Base-by-base conservation (phyloP, 2,888 invertebrate species). In the Anthophora plumipes region DNA sequence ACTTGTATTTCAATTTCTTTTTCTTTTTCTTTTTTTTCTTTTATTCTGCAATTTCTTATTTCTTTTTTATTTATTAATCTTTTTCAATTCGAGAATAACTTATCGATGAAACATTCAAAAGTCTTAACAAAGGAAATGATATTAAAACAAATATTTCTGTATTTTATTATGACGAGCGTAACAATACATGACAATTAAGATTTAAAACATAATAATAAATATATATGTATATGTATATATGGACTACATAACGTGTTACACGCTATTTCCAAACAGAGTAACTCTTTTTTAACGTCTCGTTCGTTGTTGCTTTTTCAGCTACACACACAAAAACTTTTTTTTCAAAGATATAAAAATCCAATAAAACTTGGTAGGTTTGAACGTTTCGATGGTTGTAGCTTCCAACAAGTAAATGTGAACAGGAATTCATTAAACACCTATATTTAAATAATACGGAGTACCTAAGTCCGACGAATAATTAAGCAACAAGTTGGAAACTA, bases 361-460 rank as follows among this genome's bases (percentile, higher is more conserved):
- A 17, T 9, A 48, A 67, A 61, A 50, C 41, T 50, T 61, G n/a
- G 22, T 74, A 57, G 55, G 61, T 68, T 31, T 63, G 50, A 63
- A 61, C 6, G 43, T 48, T 50, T 74, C 55, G 14, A 12, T 77
- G 61, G 37, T 57, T 75, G 61, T 61, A 63, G 57, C 55, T 68
- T 75, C 75, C 25, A 74, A 50, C 37, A 55, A 68, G 14, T 77
- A 57, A 77, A 74, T 63, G 77, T 74, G 31, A 2, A 61, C 22
- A 55, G 37, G 55, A 37, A 20, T 43, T 20, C 31, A n/a, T 43
- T 55, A 25, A 11, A 46, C n/a, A 43, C 37, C 31, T 75, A 43
- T 60, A 69, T 43, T 69, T 69, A 55, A 46, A 59, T 37, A 39
- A 57, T 11, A 37, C 46, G 54, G 43, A 60, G n/a, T 61, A 7